Conservation (phyloP, 1,140 invertebrate genomes). For the Diprion similis region DNA sequence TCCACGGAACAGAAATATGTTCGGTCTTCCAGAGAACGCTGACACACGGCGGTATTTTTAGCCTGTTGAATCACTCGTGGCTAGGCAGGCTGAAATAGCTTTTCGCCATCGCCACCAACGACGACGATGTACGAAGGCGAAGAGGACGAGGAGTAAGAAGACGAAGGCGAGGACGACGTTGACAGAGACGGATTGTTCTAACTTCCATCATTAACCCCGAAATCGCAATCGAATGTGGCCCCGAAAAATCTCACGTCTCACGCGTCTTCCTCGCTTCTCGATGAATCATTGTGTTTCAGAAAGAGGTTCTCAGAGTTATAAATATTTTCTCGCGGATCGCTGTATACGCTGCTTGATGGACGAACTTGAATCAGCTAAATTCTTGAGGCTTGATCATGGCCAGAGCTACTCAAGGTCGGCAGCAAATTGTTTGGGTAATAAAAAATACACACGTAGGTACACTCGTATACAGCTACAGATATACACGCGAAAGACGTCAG, state of each 20-base stretch:
- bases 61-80: constrained; percentile 50
- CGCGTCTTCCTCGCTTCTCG: background rate
- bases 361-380: constrained; percentile 2
- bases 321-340: background rate
- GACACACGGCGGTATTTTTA: constrained; percentile 53
- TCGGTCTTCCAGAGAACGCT: constrained; percentile 47
- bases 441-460: too few species aligned
- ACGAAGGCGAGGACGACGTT: background rate
- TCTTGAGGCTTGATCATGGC: constrained; percentile 2
- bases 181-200: background rate
- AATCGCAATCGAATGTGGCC: background rate
- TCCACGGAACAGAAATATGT: background rate
- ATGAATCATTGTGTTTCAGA: constrained; percentile 1
- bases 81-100: constrained; percentile 48
- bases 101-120: constrained; percentile 27
- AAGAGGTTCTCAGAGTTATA: background rate
- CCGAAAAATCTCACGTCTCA: background rate
- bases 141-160: constrained; percentile 3
- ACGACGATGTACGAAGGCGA: constrained; percentile 28
- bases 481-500: background rate
- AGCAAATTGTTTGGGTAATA: background rate
- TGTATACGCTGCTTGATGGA: background rate
- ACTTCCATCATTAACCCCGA: background rate
- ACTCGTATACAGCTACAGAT: background rate
- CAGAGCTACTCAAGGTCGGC: background rate